Conservation (phyloP, 2,113 vertebrate species). For the Rafetus swinhoei region DNA sequence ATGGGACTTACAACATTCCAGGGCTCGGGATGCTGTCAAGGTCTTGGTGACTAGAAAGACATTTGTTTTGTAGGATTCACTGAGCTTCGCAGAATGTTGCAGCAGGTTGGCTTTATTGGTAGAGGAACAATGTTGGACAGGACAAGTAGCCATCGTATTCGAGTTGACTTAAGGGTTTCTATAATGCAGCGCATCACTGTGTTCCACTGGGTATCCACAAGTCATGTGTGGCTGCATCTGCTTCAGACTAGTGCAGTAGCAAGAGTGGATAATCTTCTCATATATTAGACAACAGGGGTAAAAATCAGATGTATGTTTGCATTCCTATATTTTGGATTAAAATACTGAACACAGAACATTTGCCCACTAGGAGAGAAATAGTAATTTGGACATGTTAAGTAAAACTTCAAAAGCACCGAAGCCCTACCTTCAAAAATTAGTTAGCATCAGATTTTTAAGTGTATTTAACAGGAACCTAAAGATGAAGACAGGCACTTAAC, state of each 20-base stretch:
- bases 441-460: background rate
- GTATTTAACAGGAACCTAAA: background rate
- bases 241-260: background rate
- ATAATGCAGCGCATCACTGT: too few relatives aligned
- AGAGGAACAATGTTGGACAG: too few relatives aligned
- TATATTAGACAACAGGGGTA: background rate
- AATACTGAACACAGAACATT: background rate
- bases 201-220: too few relatives aligned
- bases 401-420: background rate
- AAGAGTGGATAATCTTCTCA: background rate
- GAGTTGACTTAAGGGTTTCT: too few relatives aligned
- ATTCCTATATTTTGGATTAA: background rate
- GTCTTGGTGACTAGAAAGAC: too few relatives aligned
- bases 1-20: too few relatives aligned
- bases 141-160: too few relatives aligned
- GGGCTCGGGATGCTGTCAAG: too few relatives aligned
- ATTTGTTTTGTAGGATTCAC: too few relatives aligned
- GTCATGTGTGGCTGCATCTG: too few relatives aligned
- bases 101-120: too few relatives aligned
- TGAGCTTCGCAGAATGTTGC: too few relatives aligned
- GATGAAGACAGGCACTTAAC: background rate
- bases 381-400: background rate
- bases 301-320: background rate
- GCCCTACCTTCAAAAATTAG: background rate
- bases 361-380: background rate